These are phyloP conservation scores for Acanthopagrus latus DNA, from an alignment of 2,797 vertebrate species.

Conservation along the genomic window DNA sequence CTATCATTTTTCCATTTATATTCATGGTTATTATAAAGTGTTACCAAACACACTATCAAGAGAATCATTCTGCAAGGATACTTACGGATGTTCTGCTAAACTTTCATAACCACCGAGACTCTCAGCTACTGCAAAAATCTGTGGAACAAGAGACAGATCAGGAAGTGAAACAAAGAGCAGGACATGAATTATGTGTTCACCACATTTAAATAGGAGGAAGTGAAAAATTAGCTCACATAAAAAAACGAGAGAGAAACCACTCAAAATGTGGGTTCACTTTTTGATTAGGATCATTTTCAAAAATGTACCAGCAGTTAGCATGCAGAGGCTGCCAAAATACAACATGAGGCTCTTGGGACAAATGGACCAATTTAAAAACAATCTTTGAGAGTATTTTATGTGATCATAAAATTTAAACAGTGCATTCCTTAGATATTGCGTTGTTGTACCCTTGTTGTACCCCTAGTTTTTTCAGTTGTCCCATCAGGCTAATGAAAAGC, in stretches of 20 bases:
- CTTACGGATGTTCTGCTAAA: constrained; percentile 97
- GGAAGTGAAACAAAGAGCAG: not conserved
- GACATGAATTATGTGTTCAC: not conserved
- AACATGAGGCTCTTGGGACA: not conserved
- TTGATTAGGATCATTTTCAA: constrained; percentile 5
- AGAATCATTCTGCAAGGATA: constrained; percentile 46
- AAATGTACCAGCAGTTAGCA: not conserved
- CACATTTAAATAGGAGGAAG: not conserved
- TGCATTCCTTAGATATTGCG: not conserved
- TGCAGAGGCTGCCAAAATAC: not conserved
- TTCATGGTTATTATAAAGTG: no score
- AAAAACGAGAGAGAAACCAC: not conserved
- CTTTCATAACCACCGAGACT: constrained; percentile 97
- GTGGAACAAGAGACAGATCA: not conserved
- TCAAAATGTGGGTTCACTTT: not conserved
- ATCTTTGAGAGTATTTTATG: not conserved
- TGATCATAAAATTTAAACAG: not conserved
- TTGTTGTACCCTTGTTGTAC: not conserved
- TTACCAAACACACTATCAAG: not conserved
- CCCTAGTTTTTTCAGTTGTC: not conserved
- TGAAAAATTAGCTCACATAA: not conserved
- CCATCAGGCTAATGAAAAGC: not conserved
- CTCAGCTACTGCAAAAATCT: constrained; percentile 92
- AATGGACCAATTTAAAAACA: not conserved
- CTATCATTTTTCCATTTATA: no score